These are phyloP conservation scores for Platypus cylindrus DNA, from an alignment of 2,888 invertebrate genomes.

Conservation along the genomic window DNA sequence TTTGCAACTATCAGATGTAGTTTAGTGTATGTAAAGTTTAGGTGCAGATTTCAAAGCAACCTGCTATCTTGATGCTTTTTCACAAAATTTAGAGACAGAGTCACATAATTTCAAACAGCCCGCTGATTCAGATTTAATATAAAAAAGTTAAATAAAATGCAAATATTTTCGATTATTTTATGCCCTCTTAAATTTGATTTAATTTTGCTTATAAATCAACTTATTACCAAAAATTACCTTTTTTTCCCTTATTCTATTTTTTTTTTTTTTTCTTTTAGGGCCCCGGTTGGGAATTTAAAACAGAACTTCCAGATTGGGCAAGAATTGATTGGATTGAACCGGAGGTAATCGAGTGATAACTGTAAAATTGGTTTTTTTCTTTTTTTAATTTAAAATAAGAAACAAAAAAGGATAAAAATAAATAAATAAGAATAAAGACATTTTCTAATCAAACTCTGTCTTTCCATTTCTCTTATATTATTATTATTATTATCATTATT, in stretches of 20 bases:
- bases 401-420: too few relatives aligned
- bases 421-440: too few relatives aligned
- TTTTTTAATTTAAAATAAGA: constrained; percentile 8
- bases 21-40: too few relatives aligned
- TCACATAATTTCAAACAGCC: not conserved
- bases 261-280: constrained; percentile 50
- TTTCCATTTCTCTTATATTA: constrained; percentile 27
- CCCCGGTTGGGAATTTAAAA: constrained; percentile 89
- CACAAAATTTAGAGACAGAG: not conserved
- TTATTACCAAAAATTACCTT: too few relatives aligned
- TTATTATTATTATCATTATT: too few relatives aligned
- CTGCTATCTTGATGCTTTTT: too few relatives aligned
- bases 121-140: not conserved
- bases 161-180: too few relatives aligned
- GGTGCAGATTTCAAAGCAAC: too few relatives aligned
- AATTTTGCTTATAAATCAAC: too few relatives aligned
- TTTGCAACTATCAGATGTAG: too few relatives aligned
- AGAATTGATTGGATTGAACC: constrained; percentile 69
- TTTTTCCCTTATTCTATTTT: not conserved
- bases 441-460: constrained; percentile 33
- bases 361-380: constrained; percentile 9
- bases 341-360: constrained; percentile 39
- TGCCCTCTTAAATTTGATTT: too few relatives aligned
- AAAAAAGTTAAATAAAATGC: not conserved
- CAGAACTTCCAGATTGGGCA: constrained; percentile 88